phyloP scores from a whole-genome alignment of 2,113 vertebrate species.

The Ammodytes dubius region DNA sequence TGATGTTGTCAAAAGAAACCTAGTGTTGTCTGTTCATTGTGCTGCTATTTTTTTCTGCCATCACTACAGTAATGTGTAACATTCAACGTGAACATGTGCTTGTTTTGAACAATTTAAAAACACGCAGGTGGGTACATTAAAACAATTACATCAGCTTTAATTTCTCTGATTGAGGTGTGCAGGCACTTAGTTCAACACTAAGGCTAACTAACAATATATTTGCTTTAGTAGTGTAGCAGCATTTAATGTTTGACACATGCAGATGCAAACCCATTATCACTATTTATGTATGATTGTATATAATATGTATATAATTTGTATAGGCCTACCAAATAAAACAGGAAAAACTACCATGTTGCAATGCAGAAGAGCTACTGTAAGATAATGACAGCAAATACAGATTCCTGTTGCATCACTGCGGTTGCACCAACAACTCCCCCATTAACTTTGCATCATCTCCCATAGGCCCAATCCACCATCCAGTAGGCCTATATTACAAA shows the following conservation, averaged over 20 bases:
- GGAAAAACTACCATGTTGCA: too few species aligned
- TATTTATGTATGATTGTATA: background rate
- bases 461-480: background rate
- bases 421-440: background rate
- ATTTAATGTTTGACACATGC: background rate
- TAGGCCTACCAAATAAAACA: too few species aligned
- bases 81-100: background rate
- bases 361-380: too few species aligned
- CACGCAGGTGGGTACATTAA: slow-evolving; percentile 2
- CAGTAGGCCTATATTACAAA: slow-evolving; percentile 19
- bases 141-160: background rate
- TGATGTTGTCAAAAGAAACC: slow-evolving; percentile 11
- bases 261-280: background rate
- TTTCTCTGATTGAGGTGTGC: background rate
- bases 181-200: background rate
- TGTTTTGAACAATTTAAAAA: slow-evolving; percentile 17
- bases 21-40: slow-evolving; percentile 7
- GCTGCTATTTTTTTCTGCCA: background rate
- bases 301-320: too few species aligned
- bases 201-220: background rate
- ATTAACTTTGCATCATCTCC: slow-evolving; percentile 22
- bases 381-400: too few species aligned
- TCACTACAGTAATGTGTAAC: slow-evolving; percentile 3
- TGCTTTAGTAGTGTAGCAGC: background rate
- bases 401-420: too few species aligned